A percentile compares a stretch with the other conserved stretches of the same genome.
phyloP scores from a whole-genome alignment of 2,888 invertebrate species.

The Hololepta plana region DNA sequence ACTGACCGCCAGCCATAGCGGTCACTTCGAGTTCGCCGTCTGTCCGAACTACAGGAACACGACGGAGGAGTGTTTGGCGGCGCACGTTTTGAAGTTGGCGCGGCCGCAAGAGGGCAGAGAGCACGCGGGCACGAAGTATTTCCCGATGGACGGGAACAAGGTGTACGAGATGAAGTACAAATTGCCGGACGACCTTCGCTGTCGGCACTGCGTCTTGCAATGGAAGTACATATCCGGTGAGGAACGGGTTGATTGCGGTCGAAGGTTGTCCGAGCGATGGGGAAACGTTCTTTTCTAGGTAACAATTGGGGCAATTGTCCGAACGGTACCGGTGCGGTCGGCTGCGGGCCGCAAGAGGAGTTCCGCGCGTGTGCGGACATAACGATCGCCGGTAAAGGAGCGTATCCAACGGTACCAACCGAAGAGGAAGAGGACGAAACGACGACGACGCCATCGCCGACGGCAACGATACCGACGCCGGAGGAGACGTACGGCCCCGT shows the following conservation, averaged over 20 bases:
- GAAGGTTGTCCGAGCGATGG: constrained; percentile 4
- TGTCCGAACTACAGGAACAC: constrained; percentile 57
- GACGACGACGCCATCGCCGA: constrained; percentile 6
- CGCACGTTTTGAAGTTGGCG: constrained; percentile 41
- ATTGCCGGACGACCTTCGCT: constrained; percentile 43
- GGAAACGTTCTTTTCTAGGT: constrained; percentile 13
- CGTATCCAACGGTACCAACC: no score
- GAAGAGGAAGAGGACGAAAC: constrained; percentile 15
- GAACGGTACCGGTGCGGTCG: constrained; percentile 59
- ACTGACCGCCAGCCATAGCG: constrained; percentile 74
- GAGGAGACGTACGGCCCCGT: constrained; percentile 1
- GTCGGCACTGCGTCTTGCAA: constrained; percentile 69
- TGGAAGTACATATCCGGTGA: constrained; percentile 72
- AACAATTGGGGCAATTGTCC: constrained; percentile 68
- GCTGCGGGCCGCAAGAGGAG: constrained; percentile 79
- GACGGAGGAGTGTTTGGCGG: constrained; percentile 60
- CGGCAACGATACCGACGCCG: constrained; percentile 17
- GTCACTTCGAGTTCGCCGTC: constrained; percentile 69
- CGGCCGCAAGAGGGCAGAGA: constrained; percentile 25
- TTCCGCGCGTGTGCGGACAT: constrained; percentile 75
- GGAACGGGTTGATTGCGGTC: constrained; percentile 15
- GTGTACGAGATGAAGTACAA: constrained; percentile 49
- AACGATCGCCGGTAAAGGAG: constrained; percentile 39
- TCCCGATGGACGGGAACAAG: constrained; percentile 59
- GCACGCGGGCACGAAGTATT: constrained; percentile 41